phyloP scores from a whole-genome alignment of 2,797 vertebrate species.

The Pterois miles region DNA sequence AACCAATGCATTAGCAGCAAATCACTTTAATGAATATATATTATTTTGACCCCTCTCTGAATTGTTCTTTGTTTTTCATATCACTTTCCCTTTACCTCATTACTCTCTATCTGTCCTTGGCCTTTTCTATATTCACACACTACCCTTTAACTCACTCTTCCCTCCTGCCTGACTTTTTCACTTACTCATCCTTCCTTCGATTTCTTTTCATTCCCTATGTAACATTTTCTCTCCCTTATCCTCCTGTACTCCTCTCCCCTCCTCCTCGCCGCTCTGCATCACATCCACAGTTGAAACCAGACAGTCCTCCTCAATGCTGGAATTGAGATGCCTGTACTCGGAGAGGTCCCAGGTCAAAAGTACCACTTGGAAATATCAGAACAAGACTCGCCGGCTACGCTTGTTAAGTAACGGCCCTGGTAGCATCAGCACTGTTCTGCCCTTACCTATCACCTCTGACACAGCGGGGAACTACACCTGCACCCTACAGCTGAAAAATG shows the following conservation, averaged over 20 bases:
- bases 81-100: constrained; percentile 58
- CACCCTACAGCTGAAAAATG: constrained; percentile 71
- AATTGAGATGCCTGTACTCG: constrained; percentile 73
- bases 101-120: constrained; percentile 71
- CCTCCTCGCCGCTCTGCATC: neutral
- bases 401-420: constrained; percentile 40
- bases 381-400: constrained; percentile 31
- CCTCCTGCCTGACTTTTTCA: constrained; percentile 21
- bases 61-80: constrained; percentile 75
- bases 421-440: constrained; percentile 51
- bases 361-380: constrained; percentile 71
- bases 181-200: constrained; percentile 20
- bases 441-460: constrained; percentile 66
- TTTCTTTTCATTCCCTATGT: constrained; percentile 27
- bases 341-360: constrained; percentile 58
- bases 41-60: constrained; percentile 79
- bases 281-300: constrained; percentile 60
- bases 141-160: constrained; percentile 62
- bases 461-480: constrained; percentile 83
- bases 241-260: neutral
- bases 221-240: neutral
- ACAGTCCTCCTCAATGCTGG: constrained; percentile 3
- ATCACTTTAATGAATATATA: constrained; percentile 84
- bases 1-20: constrained; percentile 75
- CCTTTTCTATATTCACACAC: constrained; percentile 75